Percentiles rank a stretch among this genome's conserved stretches.
Conservation (phyloP, 2,888 invertebrate species). For the Apodemia zela region DNA sequence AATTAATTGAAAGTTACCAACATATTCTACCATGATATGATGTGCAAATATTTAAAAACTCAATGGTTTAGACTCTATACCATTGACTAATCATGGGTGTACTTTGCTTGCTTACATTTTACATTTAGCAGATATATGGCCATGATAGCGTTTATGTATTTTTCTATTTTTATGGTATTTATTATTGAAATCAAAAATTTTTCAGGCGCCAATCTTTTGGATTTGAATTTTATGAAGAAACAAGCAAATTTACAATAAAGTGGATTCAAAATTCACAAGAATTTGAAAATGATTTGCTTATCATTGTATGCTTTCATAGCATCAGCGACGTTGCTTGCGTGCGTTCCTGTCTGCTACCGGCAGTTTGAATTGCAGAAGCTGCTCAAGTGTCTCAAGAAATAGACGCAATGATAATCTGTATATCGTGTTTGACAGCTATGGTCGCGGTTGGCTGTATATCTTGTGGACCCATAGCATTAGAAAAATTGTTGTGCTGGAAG, state of each 20-base stretch:
- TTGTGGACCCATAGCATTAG: slow-evolving; percentile 50
- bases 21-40: too few species aligned
- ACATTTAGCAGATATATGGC: too few species aligned
- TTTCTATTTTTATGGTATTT: too few species aligned
- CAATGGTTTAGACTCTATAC: too few species aligned
- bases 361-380: slow-evolving; percentile 53
- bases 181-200: background rate
- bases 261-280: slow-evolving; percentile 10
- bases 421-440: slow-evolving; percentile 47
- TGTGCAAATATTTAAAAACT: too few species aligned
- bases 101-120: too few species aligned
- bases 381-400: slow-evolving; percentile 54
- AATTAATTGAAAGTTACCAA: too few species aligned
- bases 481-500: slow-evolving; percentile 36
- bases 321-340: slow-evolving; percentile 60
- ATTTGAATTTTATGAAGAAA: background rate
- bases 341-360: slow-evolving; percentile 61
- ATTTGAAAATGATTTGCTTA: slow-evolving; percentile 64
- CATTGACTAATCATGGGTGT: too few species aligned
- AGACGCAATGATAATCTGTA: slow-evolving; percentile 50
- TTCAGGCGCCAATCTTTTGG: background rate
- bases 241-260: background rate
- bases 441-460: slow-evolving; percentile 47
- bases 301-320: slow-evolving; percentile 63
- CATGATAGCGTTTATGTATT: too few species aligned